Percentiles rank a stretch among this genome's conserved stretches.
Evolutionary conservation across 2,113 vertebrate genomes (phyloP).

Genomic region (Menidia beryllina): DNA sequence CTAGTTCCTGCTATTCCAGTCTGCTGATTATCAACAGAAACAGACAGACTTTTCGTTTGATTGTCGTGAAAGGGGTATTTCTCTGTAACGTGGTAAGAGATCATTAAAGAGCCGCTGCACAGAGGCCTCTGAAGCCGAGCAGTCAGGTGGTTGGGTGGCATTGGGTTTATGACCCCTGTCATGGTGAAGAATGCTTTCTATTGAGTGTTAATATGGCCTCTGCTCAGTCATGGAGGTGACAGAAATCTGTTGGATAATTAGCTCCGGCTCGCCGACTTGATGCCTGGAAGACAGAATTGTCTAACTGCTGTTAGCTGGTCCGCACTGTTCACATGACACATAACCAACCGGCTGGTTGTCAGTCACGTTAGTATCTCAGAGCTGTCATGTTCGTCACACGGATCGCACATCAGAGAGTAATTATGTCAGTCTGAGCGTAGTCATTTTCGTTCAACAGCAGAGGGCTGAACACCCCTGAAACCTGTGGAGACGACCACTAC

Average conservation of each 20-base stretch:
- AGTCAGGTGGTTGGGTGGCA: constrained; percentile 17
- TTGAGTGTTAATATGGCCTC: constrained; percentile 52
- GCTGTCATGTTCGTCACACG: constrained; percentile 31
- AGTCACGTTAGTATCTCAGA: constrained; percentile 28
- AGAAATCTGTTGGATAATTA: constrained; percentile 70
- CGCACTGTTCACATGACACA: constrained; percentile 50
- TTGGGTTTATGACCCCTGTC: constrained; percentile 55
- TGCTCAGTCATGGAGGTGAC: constrained; percentile 52
- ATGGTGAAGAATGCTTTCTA: constrained; percentile 57
- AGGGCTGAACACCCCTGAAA: background rate
- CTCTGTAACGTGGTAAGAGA: constrained; percentile 13
- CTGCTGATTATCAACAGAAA: background rate
- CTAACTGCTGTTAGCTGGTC: constrained; percentile 49
- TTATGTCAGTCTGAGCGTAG: constrained; percentile 3
- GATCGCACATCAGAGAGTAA: constrained; percentile 42
- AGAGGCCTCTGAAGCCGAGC: constrained; percentile 26
- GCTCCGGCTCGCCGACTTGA: constrained; percentile 68
- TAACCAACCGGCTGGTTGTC: constrained; percentile 38
- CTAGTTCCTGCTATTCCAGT: constrained; percentile 32
- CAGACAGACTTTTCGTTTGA: too few relatives aligned
- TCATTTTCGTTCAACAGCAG: background rate
- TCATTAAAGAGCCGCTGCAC: background rate
- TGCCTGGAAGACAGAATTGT: constrained; percentile 67
- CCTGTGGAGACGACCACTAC: background rate
- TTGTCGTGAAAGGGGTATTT: too few relatives aligned